Evolutionary conservation across 1,140 invertebrate species (phyloP), one percentile per base, ranked within the genome.

Genomic region (Drosophila pectinifera): DNA sequence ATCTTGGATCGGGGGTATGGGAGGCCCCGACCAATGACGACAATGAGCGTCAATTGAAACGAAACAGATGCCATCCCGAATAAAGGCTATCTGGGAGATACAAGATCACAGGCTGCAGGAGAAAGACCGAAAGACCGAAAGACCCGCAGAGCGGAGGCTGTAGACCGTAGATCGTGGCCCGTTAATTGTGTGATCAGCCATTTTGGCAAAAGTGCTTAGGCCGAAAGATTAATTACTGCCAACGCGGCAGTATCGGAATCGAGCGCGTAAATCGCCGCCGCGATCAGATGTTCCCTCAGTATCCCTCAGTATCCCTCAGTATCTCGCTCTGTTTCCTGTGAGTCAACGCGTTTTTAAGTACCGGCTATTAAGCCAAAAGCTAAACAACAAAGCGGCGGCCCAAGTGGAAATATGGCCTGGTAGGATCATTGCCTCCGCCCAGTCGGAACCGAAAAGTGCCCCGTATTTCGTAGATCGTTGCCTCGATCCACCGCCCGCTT

Each of bases 341-440:
- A 86, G 83, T 86, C 83, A 86, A 83, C 83, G 79, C 51, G 53
- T 83, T 88, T 79, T 86, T 83, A 86, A 86, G 83, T 86, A 79
- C 51, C 83, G 67, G 83, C 83, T 67, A 86, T 86, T 88, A 86
- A 88, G 76, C 83, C 69, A 73, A 86, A 88, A 86, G 84, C 83
- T 83, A 89, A 86, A 89, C 83, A 86, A 79, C 46, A 73, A 63
- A 48, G 43, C 18, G 46, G 22, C 39, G 46, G 22, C 39, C 63
- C 46, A 75, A 82, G 83, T 88, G 79, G 72, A 82, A 83, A 84
- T 83, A 22, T 22, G 1, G 22, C 22, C 22, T 10, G 53, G 57
- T 14, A 49, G 46, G 46, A 49, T 16, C 57, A 43, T 53, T 58
- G 38, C 10, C 18, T 74, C 59, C 62, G 61, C 57, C 39, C 43